phyloP scores from a whole-genome alignment of 1,140 invertebrate species.

The Diachasmimorpha longicaudata region DNA sequence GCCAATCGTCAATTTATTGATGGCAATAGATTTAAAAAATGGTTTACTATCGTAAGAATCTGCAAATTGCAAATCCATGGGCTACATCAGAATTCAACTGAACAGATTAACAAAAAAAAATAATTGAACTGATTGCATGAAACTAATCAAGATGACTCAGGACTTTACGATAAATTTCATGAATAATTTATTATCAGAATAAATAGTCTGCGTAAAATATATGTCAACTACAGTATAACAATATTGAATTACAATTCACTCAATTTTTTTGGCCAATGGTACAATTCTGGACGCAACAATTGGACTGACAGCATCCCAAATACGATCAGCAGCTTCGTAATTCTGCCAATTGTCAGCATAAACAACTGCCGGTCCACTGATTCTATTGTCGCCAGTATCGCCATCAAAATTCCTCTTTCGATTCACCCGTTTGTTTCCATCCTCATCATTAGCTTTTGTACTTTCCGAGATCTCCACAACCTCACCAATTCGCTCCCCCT shows the following conservation, averaged over 20 bases:
- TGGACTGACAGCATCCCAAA: conserved; percentile 1
- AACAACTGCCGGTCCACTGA: neutral
- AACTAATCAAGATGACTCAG: neutral
- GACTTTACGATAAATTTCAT: neutral
- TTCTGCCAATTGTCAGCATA: conserved; percentile 26
- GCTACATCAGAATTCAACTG: no score
- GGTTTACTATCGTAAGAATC: no score
- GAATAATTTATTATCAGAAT: neutral
- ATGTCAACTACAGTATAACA: neutral
- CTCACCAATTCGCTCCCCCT: conserved; percentile 5
- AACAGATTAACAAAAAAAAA: no score
- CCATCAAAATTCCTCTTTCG: neutral
- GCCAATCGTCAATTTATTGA: no score
- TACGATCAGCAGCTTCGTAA: conserved; percentile 25
- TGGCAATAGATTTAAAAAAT: no score
- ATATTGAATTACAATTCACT: neutral
- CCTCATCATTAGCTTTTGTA: neutral
- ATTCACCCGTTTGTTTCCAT: neutral
- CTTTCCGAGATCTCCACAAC: neutral
- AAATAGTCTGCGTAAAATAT: neutral
- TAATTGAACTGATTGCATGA: neutral
- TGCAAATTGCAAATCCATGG: no score
- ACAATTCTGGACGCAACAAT: conserved; percentile 11
- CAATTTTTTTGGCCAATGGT: neutral
- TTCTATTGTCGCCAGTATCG: conserved; percentile 1